phyloP scores from a whole-genome alignment of 2,113 vertebrate species.

The Lagopus leucura region DNA sequence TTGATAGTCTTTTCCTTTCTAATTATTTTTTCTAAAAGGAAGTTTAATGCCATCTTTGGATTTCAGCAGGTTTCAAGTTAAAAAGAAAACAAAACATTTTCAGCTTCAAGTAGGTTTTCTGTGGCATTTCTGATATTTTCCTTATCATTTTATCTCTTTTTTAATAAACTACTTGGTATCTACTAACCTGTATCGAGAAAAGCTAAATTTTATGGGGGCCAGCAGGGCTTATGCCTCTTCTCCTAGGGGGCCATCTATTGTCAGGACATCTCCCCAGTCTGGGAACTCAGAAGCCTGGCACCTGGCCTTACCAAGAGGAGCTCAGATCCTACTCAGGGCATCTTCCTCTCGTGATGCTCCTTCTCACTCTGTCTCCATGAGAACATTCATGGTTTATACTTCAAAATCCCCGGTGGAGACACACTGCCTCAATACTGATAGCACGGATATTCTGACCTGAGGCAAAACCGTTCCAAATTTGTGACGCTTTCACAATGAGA shows the following conservation, averaged over 20 bases:
- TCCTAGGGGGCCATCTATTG: not conserved
- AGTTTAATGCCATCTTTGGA: not conserved
- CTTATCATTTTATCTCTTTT: not conserved
- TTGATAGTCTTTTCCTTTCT: conserved; percentile 31
- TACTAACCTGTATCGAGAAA: not conserved
- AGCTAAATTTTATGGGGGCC: not conserved
- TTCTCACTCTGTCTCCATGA: not conserved
- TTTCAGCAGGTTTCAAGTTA: not conserved
- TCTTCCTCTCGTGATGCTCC: not conserved
- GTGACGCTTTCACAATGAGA: not conserved
- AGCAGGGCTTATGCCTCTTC: not conserved
- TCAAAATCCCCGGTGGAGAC: too few relatives aligned
- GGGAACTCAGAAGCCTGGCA: not conserved
- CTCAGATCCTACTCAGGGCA: not conserved
- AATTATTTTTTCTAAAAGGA: conserved; percentile 29
- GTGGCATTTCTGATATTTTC: not conserved
- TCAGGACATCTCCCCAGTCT: fast-evolving
- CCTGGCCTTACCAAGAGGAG: fast-evolving
- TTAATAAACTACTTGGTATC: not conserved
- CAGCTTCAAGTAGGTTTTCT: not conserved
- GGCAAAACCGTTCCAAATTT: not conserved
- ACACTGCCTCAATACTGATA: not conserved
- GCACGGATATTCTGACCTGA: not conserved
- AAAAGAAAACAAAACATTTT: conserved; percentile 23
- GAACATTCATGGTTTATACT: not conserved